phyloP scores from a whole-genome alignment of 1,140 invertebrate species.

The Spodoptera frugiperda region DNA sequence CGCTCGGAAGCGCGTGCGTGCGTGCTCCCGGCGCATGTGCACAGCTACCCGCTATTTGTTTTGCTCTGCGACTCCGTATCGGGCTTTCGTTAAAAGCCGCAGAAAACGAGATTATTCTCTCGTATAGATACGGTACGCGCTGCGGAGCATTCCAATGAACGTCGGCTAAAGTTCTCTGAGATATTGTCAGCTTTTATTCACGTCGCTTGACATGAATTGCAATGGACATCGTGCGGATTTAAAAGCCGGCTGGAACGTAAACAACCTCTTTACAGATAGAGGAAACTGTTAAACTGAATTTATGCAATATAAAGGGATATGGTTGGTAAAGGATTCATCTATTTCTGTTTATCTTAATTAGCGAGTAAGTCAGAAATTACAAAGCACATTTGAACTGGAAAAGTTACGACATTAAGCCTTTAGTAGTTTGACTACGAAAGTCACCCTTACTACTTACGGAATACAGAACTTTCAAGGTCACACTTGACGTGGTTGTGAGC shows the following conservation, averaged over 20 bases:
- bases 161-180: constrained; percentile 57
- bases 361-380: too few relatives aligned
- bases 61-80: constrained; percentile 73
- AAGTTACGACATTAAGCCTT: too few relatives aligned
- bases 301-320: neutral
- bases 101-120: constrained; percentile 76
- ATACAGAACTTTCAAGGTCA: too few relatives aligned
- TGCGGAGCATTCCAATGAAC: constrained; percentile 75
- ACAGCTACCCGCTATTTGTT: constrained; percentile 73
- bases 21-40: constrained; percentile 67
- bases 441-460: neutral
- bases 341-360: neutral
- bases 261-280: constrained; percentile 24
- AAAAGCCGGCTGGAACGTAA: constrained; percentile 34
- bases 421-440: too few relatives aligned
- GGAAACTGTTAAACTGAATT: constrained; percentile 4
- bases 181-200: constrained; percentile 67
- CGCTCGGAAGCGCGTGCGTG: constrained; percentile 71
- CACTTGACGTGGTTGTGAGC: too few relatives aligned
- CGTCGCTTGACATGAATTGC: constrained; percentile 60
- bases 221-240: constrained; percentile 53
- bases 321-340: neutral
- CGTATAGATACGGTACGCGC: constrained; percentile 70
- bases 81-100: constrained; percentile 63
- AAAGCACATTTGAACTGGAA: too few relatives aligned